phyloP scores from a whole-genome alignment of 2,797 vertebrate genomes.

The Sebastes vulpes region DNA sequence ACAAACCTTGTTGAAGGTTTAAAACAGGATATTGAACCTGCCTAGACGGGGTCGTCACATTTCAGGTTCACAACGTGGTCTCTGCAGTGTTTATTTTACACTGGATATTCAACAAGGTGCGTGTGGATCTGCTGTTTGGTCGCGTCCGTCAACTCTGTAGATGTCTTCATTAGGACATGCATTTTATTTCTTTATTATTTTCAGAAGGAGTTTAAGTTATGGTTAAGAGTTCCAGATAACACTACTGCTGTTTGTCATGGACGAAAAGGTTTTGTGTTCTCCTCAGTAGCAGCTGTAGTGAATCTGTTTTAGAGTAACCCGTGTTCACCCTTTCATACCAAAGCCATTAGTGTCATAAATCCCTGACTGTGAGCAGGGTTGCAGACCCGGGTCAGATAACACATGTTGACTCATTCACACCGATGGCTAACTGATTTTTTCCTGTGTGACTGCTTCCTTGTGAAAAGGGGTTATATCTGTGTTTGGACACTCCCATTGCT shows the following conservation, averaged over 20 bases:
- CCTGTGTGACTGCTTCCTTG: not conserved
- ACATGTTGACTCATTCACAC: not conserved
- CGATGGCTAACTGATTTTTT: not conserved
- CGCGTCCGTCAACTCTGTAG: not conserved
- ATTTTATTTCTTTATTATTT: not conserved
- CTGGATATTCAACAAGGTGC: not conserved
- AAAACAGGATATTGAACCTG: not conserved
- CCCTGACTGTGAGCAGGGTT: not conserved
- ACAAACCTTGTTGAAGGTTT: not conserved
- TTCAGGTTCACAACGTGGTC: not conserved
- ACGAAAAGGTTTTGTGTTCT: not conserved
- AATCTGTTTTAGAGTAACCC: conserved; percentile 19
- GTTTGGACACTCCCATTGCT: conserved; percentile 26
- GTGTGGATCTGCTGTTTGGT: not conserved
- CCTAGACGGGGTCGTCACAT: not conserved
- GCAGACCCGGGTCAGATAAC: not conserved
- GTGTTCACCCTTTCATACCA: conserved; percentile 36
- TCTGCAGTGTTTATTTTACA: not conserved
- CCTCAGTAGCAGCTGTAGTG: conserved; percentile 27
- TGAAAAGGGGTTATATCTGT: conserved; percentile 3
- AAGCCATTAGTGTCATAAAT: conserved; percentile 22
- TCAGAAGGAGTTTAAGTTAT: not conserved
- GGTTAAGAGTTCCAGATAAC: not conserved
- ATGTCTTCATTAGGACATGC: not conserved
- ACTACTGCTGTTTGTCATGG: not conserved